Conservation (phyloP, 2,797 vertebrate species). For the Sylvilagus floridanus region DNA sequence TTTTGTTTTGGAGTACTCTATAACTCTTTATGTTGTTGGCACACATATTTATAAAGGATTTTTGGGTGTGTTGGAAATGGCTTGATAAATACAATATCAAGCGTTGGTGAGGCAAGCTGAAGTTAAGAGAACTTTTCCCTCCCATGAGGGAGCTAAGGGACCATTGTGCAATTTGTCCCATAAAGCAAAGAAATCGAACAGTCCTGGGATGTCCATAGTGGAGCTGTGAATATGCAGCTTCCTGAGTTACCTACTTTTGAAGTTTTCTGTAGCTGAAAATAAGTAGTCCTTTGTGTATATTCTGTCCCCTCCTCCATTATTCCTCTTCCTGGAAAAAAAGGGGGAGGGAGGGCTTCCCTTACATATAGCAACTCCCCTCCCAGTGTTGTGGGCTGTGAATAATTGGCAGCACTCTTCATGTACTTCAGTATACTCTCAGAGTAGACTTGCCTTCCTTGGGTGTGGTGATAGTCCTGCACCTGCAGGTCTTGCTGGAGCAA, state of each 20-base stretch:
- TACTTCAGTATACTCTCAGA: neutral
- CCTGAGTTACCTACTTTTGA: neutral
- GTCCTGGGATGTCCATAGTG: neutral
- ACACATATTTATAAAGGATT: constrained; percentile 2
- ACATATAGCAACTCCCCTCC: neutral
- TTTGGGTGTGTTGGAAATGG: neutral
- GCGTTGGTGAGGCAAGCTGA: neutral
- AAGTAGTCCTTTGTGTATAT: neutral
- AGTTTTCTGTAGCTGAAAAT: neutral
- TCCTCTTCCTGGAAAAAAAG: neutral
- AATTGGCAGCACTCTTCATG: neutral
- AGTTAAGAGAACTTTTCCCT: neutral
- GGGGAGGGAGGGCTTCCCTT: neutral
- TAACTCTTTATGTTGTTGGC: neutral
- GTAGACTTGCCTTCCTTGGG: neutral
- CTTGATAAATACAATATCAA: neutral
- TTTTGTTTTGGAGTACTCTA: neutral
- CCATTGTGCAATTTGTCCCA: neutral
- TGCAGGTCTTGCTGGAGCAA: neutral
- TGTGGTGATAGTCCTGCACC: neutral
- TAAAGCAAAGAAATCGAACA: neutral
- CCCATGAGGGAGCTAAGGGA: neutral
- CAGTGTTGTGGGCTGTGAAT: neutral
- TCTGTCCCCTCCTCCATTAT: neutral
- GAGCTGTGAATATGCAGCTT: neutral